Evolutionary conservation across 2,888 invertebrate genomes (phyloP).

Genomic region (Lamellibrachia columna): DNA sequence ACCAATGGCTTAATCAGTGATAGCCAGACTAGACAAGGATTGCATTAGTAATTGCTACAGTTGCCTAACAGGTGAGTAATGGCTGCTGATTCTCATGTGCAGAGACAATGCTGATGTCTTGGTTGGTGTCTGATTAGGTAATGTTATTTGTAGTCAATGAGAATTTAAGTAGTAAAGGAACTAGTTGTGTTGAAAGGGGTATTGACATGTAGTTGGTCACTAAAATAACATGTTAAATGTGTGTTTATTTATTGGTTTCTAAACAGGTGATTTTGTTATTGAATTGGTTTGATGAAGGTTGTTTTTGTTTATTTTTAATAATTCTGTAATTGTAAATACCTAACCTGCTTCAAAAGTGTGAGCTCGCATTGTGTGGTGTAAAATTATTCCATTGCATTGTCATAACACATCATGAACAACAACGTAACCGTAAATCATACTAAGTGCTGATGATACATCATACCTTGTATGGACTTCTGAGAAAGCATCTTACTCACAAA

Average conservation of each 20-base stretch:
- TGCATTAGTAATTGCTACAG: background rate
- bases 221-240: background rate
- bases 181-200: background rate
- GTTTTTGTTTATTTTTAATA: background rate
- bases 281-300: background rate
- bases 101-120: background rate
- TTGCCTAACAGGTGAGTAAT: background rate
- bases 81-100: background rate
- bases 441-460: constrained; percentile 9
- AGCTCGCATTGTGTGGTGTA: background rate
- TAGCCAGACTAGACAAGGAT: background rate
- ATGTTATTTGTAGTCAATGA: background rate
- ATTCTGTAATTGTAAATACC: background rate
- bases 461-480: background rate
- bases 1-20: constrained; percentile 16
- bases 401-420: background rate
- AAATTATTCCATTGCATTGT: background rate
- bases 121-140: background rate
- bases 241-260: background rate
- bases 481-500: background rate
- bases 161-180: background rate
- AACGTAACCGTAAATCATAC: background rate
- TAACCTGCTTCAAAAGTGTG: background rate
- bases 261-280: background rate
- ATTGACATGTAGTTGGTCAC: constrained; percentile 6